Conservation (phyloP, 2,888 invertebrate species). For the Harmothoe impar region DNA sequence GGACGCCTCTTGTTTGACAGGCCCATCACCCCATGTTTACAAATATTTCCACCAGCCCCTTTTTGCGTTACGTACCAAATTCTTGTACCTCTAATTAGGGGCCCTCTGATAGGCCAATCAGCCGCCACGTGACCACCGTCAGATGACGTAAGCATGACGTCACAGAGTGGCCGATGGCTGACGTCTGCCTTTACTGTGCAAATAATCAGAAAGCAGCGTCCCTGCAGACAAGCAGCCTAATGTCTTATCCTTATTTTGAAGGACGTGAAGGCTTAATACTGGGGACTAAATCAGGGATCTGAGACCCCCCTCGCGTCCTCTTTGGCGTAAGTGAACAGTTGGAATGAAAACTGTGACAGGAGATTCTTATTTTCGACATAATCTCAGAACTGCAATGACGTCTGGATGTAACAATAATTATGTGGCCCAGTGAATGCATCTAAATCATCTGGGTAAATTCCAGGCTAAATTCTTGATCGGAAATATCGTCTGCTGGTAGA, state of each 20-base stretch:
- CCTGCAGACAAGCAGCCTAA: neutral
- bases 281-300: too few species aligned
- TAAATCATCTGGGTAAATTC: too few species aligned
- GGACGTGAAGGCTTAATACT: too few species aligned
- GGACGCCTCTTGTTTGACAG: neutral
- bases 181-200: neutral
- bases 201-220: conserved; percentile 1
- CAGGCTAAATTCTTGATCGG: too few species aligned
- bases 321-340: too few species aligned
- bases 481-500: too few species aligned
- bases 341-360: too few species aligned
- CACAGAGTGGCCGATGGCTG: neutral
- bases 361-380: too few species aligned
- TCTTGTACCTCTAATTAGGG: neutral
- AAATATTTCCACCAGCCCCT: conserved; percentile 10
- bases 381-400: too few species aligned
- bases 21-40: neutral
- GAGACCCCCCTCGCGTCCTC: too few species aligned
- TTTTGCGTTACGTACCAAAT: neutral
- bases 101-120: conserved; percentile 4
- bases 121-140: conserved; percentile 9
- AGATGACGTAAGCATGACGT: conserved; percentile 6
- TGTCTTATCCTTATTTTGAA: neutral
- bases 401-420: too few species aligned
- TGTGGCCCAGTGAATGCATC: too few species aligned